A percentile compares a stretch with the other conserved stretches of the same genome.
phyloP scores from a whole-genome alignment of 2,888 invertebrate genomes.

The Dryocosmus kuriphilus region DNA sequence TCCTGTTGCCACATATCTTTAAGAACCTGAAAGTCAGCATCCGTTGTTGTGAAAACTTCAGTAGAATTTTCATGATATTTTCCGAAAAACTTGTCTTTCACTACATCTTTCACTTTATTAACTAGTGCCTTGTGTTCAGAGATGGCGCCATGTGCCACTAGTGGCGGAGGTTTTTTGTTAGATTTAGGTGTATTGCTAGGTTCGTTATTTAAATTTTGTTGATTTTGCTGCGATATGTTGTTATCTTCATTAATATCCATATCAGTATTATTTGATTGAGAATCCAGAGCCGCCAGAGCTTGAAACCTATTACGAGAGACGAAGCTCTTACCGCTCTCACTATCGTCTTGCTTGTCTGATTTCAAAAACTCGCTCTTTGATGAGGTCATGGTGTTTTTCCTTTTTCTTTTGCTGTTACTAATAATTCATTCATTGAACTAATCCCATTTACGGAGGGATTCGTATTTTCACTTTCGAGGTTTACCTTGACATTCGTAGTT shows the following conservation, averaged over 20 bases:
- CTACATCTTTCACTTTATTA: slow-evolving; percentile 21
- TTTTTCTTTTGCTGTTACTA: too few relatives aligned
- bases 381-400: too few relatives aligned
- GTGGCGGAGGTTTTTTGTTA: slow-evolving; percentile 39
- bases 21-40: slow-evolving; percentile 19
- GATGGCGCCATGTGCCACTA: slow-evolving; percentile 43
- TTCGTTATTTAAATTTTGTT: too few relatives aligned
- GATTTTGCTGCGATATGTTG: too few relatives aligned
- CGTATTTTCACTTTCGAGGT: too few relatives aligned
- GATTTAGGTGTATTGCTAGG: too few relatives aligned
- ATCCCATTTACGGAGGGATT: too few relatives aligned
- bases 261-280: too few relatives aligned
- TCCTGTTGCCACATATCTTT: slow-evolving; percentile 41
- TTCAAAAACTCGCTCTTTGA: background rate
- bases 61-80: slow-evolving; percentile 45
- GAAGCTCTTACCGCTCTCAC: slow-evolving; percentile 28
- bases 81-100: slow-evolving; percentile 40
- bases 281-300: too few relatives aligned
- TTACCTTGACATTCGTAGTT: too few relatives aligned
- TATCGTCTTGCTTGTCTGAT: background rate
- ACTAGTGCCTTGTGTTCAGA: slow-evolving; percentile 38
- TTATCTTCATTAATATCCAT: too few relatives aligned
- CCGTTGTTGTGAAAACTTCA: slow-evolving; percentile 42
- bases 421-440: too few relatives aligned
- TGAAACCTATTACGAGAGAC: slow-evolving; percentile 30